Evolutionary conservation across 1,140 invertebrate genomes (phyloP).

Genomic region (Kradibia gibbosae): DNA sequence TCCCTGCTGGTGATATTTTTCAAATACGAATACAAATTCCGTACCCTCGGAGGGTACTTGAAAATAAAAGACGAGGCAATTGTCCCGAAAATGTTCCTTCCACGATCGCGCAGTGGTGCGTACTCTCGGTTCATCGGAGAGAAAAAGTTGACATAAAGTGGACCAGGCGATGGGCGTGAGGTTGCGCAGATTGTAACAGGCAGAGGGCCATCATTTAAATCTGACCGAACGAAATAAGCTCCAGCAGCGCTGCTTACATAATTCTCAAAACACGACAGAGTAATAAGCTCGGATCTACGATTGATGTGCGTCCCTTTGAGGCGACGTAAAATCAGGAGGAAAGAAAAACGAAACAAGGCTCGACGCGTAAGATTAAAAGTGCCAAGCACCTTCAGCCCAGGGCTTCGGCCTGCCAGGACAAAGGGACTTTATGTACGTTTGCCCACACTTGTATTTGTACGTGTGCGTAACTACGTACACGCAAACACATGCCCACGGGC

Average conservation of each 20-base stretch:
- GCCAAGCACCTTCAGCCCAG: neutral
- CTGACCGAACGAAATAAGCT: neutral
- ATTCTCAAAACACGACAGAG: slow-evolving; percentile 3
- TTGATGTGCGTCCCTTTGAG: neutral
- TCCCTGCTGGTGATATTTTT: no score
- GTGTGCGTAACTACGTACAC: no score
- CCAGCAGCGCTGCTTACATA: neutral
- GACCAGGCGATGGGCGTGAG: neutral
- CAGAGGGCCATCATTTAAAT: neutral
- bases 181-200: neutral
- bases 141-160: neutral
- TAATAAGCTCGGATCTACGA: slow-evolving; percentile 4
- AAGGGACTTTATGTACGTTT: slow-evolving; percentile 5
- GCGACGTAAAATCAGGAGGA: neutral
- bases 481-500: no score
- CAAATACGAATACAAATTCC: no score
- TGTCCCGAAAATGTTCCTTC: no score
- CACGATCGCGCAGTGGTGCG: neutral
- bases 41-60: no score
- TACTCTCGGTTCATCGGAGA: neutral
- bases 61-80: no score
- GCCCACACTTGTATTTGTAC: neutral
- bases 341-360: slow-evolving; percentile 26
- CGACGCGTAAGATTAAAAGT: slow-evolving; percentile 17
- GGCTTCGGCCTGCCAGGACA: neutral